Base-by-base conservation (phyloP, 2,888 invertebrate species). In the Callinectes sapidus region DNA sequence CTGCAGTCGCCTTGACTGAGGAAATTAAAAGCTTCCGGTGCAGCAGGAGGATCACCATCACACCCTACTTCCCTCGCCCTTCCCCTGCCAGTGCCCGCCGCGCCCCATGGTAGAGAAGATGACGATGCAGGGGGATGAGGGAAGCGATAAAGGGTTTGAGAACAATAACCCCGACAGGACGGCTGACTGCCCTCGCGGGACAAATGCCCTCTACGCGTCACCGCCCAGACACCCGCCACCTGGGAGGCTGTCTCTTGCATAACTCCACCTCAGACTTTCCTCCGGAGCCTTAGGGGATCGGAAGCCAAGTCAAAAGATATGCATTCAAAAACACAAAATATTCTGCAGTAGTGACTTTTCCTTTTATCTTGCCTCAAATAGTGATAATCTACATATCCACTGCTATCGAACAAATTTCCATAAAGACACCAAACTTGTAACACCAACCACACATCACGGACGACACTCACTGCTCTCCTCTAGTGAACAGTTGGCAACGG, bases 1-100 rank as follows among this genome's bases (percentile, higher is more conserved):
- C 28, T 71, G 10, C 23, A 71, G 71, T 13, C 81, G 35, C 81
- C 35, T 35, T 81, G 81, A 81, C 81, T 23, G 14, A 35, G 81
- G 35, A 81, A 81, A 81, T 35, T 35, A 81, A 81, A 81, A 35
- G 81, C 81, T 81, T 81, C 81, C 32, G 35, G 81, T 81, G 32
- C 35, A 81, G 5, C 35, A 81, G 35, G 28, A 81, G 35, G 13
- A 77, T 77, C 81, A 81, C 5, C 81, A 35, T 35, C 14, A 81
- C 2, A 81, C 81, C 16, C 16, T 28, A 8, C 71, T 48, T 48
- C 71, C n/a, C 10, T n/a, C 23, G 10, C 71, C 28, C 71, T 5
- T 32, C 16, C 81, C 81, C 35, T 81, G 35, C 35, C 81, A 2
- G 1, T 35, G 81, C 81, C 35, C n/a, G 35, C 81, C 35, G 32